These are phyloP conservation scores for Corythaixoides concolor DNA, from an alignment of 2,113 vertebrate genomes.

Conservation along the genomic window DNA sequence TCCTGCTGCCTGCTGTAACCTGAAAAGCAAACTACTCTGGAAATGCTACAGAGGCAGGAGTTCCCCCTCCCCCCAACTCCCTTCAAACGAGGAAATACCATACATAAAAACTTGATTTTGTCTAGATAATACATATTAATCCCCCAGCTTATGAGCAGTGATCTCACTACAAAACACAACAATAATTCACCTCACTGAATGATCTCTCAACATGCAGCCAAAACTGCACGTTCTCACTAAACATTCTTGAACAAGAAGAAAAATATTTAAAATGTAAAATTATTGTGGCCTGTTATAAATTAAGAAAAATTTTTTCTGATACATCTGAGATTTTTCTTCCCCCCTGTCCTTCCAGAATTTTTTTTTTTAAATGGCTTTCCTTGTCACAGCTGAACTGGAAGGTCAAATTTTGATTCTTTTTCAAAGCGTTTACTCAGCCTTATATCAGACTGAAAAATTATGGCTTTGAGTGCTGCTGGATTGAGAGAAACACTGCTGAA, in stretches of 20 bases:
- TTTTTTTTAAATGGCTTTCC: not conserved
- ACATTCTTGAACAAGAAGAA: not conserved
- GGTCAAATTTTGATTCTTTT: not conserved
- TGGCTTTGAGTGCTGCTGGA: not conserved
- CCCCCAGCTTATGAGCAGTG: not conserved
- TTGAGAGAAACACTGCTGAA: not conserved
- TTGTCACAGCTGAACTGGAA: not conserved
- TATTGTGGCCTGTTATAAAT: not conserved
- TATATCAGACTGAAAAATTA: not conserved
- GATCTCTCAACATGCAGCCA: not conserved
- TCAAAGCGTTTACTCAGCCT: not conserved
- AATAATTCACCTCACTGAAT: conserved; percentile 30
- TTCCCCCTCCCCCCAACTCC: not conserved
- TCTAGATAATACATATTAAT: conserved; percentile 45
- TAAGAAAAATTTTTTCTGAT: not conserved
- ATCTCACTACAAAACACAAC: conserved; percentile 26
- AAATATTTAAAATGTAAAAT: not conserved
- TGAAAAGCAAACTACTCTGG: conserved; percentile 9
- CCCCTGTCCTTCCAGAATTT: not conserved
- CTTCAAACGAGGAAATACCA: conserved; percentile 26
- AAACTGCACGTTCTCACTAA: conserved; percentile 4
- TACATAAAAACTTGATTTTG: conserved; percentile 44
- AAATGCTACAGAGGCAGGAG: not conserved
- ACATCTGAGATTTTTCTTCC: not conserved
- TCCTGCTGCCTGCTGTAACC: not conserved